Conservation (phyloP, 2,113 vertebrate genomes). For the Mastomys coucha region DNA sequence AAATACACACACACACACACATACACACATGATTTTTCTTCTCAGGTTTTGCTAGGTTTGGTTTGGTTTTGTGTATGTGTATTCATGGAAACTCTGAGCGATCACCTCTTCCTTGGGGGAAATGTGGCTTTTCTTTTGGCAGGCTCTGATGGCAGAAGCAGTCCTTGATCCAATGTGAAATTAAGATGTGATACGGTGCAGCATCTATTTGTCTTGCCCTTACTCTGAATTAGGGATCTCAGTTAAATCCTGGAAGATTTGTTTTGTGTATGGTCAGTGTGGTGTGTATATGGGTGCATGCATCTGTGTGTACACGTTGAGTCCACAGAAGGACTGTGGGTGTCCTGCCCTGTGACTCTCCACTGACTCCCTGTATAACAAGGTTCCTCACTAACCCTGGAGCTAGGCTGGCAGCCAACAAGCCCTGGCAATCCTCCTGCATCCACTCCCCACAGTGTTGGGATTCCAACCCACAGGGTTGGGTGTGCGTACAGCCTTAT, state of each 20-base stretch:
- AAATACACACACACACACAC: too few species aligned
- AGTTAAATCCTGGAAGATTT: neutral
- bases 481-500: neutral
- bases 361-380: neutral
- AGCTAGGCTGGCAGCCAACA: neutral
- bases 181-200: neutral
- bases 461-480: too few species aligned
- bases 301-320: too few species aligned
- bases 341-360: neutral
- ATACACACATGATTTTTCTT: neutral
- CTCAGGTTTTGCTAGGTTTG: constrained; percentile 15
- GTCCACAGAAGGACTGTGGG: neutral
- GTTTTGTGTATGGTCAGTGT: neutral
- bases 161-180: neutral
- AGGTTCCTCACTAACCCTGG: too few species aligned
- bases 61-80: neutral
- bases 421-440: neutral
- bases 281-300: too few species aligned
- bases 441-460: too few species aligned
- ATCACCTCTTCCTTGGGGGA: neutral
- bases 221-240: neutral
- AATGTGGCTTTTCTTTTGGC: neutral
- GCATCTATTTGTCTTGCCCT: neutral
- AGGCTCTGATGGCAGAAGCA: neutral
- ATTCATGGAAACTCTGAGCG: neutral